Evolutionary conservation across 2,797 vertebrate genomes (phyloP).

Genomic region (Melanotaenia nigrans): DNA sequence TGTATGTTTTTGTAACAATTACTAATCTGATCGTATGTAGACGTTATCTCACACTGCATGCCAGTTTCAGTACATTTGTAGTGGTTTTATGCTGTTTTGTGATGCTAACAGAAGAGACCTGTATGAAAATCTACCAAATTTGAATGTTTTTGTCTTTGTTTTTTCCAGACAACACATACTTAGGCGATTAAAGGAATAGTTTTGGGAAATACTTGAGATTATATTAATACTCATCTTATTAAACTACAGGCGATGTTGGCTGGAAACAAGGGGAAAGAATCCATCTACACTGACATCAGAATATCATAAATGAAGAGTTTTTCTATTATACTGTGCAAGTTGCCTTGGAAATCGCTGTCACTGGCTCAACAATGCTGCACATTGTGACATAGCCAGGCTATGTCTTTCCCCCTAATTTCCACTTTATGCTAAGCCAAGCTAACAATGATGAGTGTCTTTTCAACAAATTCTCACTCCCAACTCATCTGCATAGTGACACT

Average conservation of each 20-base stretch:
- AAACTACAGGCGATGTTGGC: background rate
- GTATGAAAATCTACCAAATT: background rate
- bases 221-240: background rate
- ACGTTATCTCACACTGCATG: conserved; percentile 67
- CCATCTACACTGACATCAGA: background rate
- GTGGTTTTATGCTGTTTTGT: conserved; percentile 2
- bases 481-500: background rate
- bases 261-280: conserved; percentile 2
- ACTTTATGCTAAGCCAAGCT: conserved; percentile 5
- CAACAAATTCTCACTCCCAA: background rate
- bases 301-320: background rate
- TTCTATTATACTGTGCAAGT: background rate
- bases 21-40: conserved; percentile 58
- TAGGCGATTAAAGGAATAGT: conserved; percentile 1
- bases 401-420: background rate
- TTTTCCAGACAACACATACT: background rate
- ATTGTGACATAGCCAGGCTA: background rate
- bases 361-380: background rate
- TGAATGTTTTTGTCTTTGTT: background rate
- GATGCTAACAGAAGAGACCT: conserved; percentile 4
- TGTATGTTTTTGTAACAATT: conserved; percentile 43
- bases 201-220: conserved; percentile 17
- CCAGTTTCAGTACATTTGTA: background rate
- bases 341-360: background rate
- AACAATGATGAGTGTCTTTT: background rate